Evolutionary conservation across 2,888 invertebrate genomes (phyloP), one percentile per base, ranked within the genome.

Genomic region (Tiliacea citrago): DNA sequence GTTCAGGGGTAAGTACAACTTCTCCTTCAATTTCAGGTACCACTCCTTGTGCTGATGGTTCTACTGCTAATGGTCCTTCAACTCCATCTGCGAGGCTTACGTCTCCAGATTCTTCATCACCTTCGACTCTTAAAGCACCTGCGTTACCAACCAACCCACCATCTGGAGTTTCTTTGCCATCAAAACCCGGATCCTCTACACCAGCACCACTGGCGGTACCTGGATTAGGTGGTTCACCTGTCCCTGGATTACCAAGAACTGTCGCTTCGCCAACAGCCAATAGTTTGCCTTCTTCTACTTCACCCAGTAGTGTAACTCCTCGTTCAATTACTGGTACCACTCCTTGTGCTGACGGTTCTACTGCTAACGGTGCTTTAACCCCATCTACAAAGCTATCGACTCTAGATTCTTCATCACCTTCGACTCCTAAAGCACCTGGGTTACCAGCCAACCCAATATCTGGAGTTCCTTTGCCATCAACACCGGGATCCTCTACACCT

Each of bases 21-120:
- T 58, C 68, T 39, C 39, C 75, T 18, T 51, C 60, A 29, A n/a
- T 29, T 51, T 73, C 39, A 51, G 24, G 16, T 8, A 29, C 29
- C 1, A 73, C n/a, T 13, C 73, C 69, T 18, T 13, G n/a, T 24
- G 12, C 53, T 45, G 7, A 42, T 18, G 35, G 9, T 49, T 24
- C 47, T n/a, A n/a, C 55, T 35, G 13, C 45, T 55, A 24, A 24
- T 3, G 55, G n/a, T 57, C 45, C 5, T 61, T 29, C 29, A 16
- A 16, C 29, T 0, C n/a, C 35, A 10, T 47, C 45, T 5, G 12
- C 53, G 45, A 45, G 45, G 29, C 8, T 35, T 16, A 24, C 62
- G 4, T 24, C n/a, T 62, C 24, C 62, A 29, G 58, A 21, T 58
- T 21, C 60, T 21, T 55, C 18, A 58, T 29, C 21, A 45, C 61